Percentiles rank a stretch among this genome's conserved stretches.
Evolutionary conservation across 2,113 vertebrate genomes (phyloP).

Genomic region (Neogale vison): DNA sequence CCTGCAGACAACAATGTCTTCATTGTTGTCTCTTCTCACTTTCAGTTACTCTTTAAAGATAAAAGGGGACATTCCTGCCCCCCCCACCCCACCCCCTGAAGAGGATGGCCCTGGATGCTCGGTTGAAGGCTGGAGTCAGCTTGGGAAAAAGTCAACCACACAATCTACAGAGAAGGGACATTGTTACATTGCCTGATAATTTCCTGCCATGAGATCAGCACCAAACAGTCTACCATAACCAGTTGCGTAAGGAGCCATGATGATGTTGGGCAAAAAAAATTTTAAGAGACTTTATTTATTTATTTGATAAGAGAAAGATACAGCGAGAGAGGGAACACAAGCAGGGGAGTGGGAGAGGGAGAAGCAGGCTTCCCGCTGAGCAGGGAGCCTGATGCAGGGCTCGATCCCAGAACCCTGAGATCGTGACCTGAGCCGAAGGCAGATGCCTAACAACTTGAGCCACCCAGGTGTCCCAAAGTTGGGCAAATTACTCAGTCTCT

Average conservation of each 20-base stretch:
- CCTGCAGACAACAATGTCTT: accelerated
- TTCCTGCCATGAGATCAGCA: neutral
- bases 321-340: too few relatives aligned
- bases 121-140: neutral
- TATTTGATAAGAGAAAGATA: too few relatives aligned
- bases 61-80: neutral
- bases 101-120: neutral
- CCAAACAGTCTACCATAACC: neutral
- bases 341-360: too few relatives aligned
- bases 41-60: neutral
- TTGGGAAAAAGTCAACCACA: neutral
- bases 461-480: too few relatives aligned
- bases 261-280: neutral
- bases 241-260: neutral
- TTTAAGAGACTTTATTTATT: too few relatives aligned
- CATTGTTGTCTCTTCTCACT: neutral
- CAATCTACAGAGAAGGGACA: neutral
- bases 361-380: too few relatives aligned
- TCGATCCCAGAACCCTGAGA: too few relatives aligned
- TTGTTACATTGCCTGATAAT: neutral
- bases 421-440: too few relatives aligned
- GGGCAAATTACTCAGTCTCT: neutral
- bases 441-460: too few relatives aligned
- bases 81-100: neutral
- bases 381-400: too few relatives aligned